Evolutionary conservation across 2,113 vertebrate species (phyloP).

Genomic region (Dicentrarchus labrax): DNA sequence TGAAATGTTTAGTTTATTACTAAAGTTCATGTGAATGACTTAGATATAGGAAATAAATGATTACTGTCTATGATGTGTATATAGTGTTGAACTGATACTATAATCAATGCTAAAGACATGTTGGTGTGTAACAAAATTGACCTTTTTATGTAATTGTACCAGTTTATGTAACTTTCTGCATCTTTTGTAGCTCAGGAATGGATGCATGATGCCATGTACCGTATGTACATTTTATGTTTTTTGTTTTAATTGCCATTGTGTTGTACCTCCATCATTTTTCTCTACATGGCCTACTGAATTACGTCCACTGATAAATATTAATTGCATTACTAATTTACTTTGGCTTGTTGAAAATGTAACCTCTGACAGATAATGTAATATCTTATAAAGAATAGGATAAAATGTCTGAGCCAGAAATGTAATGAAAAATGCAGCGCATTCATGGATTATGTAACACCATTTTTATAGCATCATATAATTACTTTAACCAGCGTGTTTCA

Average conservation of each 20-base stretch:
- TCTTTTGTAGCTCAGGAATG: constrained; percentile 25
- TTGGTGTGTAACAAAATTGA: not conserved
- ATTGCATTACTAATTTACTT: constrained; percentile 38
- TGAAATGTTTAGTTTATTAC: not conserved
- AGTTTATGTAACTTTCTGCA: not conserved
- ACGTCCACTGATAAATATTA: constrained; percentile 39
- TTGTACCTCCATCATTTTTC: not conserved
- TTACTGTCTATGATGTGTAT: not conserved
- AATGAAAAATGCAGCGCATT: constrained; percentile 49
- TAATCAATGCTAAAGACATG: not conserved
- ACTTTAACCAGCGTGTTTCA: constrained; percentile 9
- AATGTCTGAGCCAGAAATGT: constrained; percentile 32
- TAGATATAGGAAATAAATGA: not conserved
- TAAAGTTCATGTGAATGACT: not conserved
- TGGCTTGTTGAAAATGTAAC: constrained; percentile 33
- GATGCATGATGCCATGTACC: not conserved
- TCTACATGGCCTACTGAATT: constrained; percentile 5
- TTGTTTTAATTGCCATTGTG: constrained; percentile 8
- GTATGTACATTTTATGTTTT: not conserved
- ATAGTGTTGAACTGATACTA: constrained; percentile 23
- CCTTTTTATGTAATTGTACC: not conserved
- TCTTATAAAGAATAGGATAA: constrained; percentile 32
- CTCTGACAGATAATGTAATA: constrained; percentile 33
- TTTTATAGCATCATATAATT: constrained; percentile 30
- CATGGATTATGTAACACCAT: constrained; percentile 40